Evolutionary conservation across 2,797 vertebrate species (phyloP), one percentile per base, ranked within the genome.

Genomic region (Menidia menidia): DNA sequence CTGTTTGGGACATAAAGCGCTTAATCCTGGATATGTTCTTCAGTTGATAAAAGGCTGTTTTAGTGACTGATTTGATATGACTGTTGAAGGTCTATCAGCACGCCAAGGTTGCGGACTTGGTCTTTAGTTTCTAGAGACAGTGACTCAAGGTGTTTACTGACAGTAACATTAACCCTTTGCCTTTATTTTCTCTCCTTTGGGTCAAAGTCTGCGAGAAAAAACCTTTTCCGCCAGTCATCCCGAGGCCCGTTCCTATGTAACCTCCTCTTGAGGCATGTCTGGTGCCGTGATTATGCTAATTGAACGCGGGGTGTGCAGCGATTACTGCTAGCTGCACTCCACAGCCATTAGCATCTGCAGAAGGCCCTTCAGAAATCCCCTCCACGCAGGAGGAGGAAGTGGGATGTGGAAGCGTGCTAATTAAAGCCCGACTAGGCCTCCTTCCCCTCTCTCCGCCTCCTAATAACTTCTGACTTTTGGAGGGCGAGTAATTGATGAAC

Each of bases 401-500:
- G 80, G 73, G 58, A 44, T 14, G 52, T 89, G 87, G 78, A 91
- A 90, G 77, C 73, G 77, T 11, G 73, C 87, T 91, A 91, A 93
- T 93, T 91, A 91, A 25, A 88, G 85, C 78, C 73, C 66, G 77
- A 79, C 75, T 67, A 71, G 42, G 72, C 52, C 77, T 68, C 19
- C 77, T 82, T 79, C 63, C 63, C 82, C 62, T 73, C 74, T 70
- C 78, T 71, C 62, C n/a, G 25, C 75, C 64, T 75, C 78, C 79
- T 87, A 84, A 90, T 91, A 85, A 82, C 83, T 64, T 82, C 47
- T 79, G 84, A 88, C 78, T 89, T 86, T 91, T 83, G 68, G 78
- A 86, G 64, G 25, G 73, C 64, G 43, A 74, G 73, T 77, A 78
- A 84, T 79, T 87, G 77, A 87, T 84, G 73, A 68, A 77, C 54